These are phyloP conservation scores for Dryobates pubescens DNA, from an alignment of 2,797 vertebrate genomes.

Conservation along the genomic window DNA sequence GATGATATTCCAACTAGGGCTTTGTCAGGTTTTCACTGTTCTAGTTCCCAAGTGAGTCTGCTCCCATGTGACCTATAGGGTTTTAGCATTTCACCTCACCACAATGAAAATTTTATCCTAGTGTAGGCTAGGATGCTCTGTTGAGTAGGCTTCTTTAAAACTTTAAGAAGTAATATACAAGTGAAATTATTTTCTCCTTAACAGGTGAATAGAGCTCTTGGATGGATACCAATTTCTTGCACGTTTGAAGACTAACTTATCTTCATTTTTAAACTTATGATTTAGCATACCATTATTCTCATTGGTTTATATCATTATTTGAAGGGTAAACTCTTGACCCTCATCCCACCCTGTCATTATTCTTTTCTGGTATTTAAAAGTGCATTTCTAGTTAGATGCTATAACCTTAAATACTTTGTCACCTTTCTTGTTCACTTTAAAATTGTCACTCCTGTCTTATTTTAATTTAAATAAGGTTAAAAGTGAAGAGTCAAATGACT, in stretches of 20 bases:
- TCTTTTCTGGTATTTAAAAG: not conserved
- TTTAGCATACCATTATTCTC: not conserved
- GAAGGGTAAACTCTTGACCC: not conserved
- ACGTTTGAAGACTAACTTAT: not conserved
- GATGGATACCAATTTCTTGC: not conserved
- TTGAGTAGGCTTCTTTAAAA: not conserved
- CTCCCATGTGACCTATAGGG: not conserved
- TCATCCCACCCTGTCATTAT: not conserved
- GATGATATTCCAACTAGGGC: not conserved
- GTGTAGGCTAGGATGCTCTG: not conserved
- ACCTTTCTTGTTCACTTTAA: not conserved
- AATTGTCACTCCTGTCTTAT: not conserved
- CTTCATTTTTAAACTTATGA: not conserved
- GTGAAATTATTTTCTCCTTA: not conserved
- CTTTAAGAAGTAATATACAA: not conserved
- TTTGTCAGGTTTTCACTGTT: not conserved
- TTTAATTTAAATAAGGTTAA: not conserved
- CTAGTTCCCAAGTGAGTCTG: not conserved
- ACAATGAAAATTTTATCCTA: conserved; percentile 1
- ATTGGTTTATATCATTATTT: not conserved
- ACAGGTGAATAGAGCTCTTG: not conserved
- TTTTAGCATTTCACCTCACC: conserved; percentile 40
- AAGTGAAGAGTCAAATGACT: not conserved
- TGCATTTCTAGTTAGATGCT: not conserved
- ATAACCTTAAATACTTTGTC: not conserved